A percentile compares a stretch with the other conserved stretches of the same genome.
These are phyloP conservation scores for Macrobrachium rosenbergii DNA, from an alignment of 1,140 invertebrate species.

Conservation along the genomic window DNA sequence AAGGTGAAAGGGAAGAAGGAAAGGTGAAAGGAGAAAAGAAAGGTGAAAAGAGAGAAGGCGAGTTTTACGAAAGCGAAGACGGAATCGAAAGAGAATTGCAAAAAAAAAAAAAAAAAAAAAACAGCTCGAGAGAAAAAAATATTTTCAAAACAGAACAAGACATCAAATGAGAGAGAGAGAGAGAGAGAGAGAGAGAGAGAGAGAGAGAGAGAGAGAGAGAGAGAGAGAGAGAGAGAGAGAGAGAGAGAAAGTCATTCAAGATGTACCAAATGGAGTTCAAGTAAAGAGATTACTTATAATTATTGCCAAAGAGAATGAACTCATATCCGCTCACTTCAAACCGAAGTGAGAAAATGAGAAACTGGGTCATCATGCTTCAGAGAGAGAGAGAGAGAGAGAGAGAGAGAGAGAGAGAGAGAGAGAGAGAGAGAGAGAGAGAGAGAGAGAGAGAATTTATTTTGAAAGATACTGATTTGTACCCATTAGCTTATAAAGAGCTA, in stretches of 20 bases:
- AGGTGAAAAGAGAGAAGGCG: not conserved
- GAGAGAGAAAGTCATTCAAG: constrained; percentile 17
- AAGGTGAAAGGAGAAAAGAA: too few species aligned
- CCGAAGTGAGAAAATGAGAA: not conserved
- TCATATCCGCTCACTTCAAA: too few species aligned
- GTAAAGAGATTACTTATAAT: too few species aligned
- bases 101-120: too few species aligned
- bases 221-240: not conserved
- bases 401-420: constrained; percentile 25
- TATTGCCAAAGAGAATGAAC: too few species aligned
- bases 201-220: constrained; percentile 3
- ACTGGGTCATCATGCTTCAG: not conserved
- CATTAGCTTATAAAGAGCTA: too few species aligned
- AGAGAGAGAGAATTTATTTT: not conserved
- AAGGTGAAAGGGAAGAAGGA: too few species aligned
- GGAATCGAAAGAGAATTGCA: too few species aligned
- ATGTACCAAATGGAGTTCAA: too few species aligned
- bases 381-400: constrained; percentile 18
- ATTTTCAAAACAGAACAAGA: not conserved
- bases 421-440: constrained; percentile 1
- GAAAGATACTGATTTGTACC: too few species aligned
- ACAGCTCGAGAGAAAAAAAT: constrained; percentile 1
- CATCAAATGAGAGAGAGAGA: not conserved
- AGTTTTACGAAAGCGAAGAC: not conserved
- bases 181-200: constrained; percentile 32